Percentiles rank a stretch among this genome's conserved stretches.
Conservation (phyloP, 2,888 invertebrate genomes). For the Drosophila barbarae region DNA sequence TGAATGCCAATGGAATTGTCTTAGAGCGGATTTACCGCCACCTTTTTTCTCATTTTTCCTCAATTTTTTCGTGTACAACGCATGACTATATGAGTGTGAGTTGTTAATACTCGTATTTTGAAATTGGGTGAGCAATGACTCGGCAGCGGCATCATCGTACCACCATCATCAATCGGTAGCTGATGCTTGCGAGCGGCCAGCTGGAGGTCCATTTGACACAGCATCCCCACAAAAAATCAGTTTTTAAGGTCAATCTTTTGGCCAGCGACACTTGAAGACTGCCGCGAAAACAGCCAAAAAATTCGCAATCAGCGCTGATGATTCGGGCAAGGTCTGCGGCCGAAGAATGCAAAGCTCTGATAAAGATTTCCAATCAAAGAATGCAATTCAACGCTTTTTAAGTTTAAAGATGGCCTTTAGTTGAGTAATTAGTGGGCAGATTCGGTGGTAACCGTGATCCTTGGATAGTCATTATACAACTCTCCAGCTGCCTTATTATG, state of each 20-base stretch:
- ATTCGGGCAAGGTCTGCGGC: constrained; percentile 14
- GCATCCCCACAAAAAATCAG: constrained; percentile 55
- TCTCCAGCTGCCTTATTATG: neutral
- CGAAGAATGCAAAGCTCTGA: constrained; percentile 2
- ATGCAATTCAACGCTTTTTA: neutral
- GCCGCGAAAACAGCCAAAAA: constrained; percentile 12
- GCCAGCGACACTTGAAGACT: constrained; percentile 48
- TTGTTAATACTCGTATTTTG: constrained; percentile 55
- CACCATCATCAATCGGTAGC: constrained; percentile 35
- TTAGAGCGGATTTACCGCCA: constrained; percentile 60
- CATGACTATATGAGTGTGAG: constrained; percentile 22
- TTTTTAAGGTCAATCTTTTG: constrained; percentile 60
- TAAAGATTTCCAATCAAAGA: constrained; percentile 3
- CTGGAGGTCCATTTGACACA: constrained; percentile 62
- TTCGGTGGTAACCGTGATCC: neutral
- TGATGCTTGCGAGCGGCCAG: constrained; percentile 24
- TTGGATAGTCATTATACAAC: neutral
- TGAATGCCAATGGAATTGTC: constrained; percentile 72
- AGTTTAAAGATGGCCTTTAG: neutral
- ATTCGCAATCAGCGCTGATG: constrained; percentile 41
- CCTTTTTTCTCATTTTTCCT: constrained; percentile 30
- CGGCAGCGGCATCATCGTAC: constrained; percentile 44
- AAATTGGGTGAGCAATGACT: constrained; percentile 73
- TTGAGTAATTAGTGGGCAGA: neutral
- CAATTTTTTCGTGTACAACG: constrained; percentile 30